Percentiles rank a stretch among this genome's conserved stretches.
These are phyloP conservation scores for Chloroceryle aenea DNA, from an alignment of 2,113 vertebrate genomes.

Conservation along the genomic window DNA sequence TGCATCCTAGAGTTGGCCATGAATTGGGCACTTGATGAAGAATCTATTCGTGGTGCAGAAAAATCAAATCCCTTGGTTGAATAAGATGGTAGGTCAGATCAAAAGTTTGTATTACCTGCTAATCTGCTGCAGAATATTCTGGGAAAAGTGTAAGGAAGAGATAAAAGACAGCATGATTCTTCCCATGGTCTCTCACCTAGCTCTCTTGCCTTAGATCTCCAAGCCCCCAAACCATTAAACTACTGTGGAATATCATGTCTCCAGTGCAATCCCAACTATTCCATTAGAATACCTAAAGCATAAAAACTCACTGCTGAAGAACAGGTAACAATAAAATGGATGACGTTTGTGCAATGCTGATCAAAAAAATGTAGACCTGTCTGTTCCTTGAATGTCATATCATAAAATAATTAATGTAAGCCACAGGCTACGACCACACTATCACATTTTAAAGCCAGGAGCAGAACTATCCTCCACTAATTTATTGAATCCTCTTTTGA, in stretches of 20 bases:
- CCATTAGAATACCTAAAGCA: background rate
- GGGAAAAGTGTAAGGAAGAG: background rate
- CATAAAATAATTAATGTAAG: constrained; percentile 1
- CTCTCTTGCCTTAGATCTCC: background rate
- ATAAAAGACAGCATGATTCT: background rate
- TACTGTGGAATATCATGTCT: background rate
- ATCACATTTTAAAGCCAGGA: background rate
- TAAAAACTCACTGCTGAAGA: background rate
- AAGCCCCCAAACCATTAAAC: background rate
- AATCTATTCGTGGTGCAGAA: background rate
- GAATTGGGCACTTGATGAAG: background rate
- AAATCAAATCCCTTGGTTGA: background rate
- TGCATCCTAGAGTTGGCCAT: background rate
- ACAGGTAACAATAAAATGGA: background rate
- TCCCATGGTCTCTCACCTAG: background rate
- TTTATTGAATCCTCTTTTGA: background rate
- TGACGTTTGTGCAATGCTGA: background rate
- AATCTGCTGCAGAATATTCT: background rate
- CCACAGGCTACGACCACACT: background rate
- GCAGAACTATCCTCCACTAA: constrained; percentile 25
- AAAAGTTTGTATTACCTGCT: background rate
- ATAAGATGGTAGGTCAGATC: background rate
- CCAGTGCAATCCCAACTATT: background rate
- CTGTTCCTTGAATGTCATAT: background rate
- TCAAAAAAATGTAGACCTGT: background rate